A percentile compares a stretch with the other conserved stretches of the same genome.
Evolutionary conservation across 1,140 invertebrate species (phyloP).

Genomic region (Bombus sylvicola): DNA sequence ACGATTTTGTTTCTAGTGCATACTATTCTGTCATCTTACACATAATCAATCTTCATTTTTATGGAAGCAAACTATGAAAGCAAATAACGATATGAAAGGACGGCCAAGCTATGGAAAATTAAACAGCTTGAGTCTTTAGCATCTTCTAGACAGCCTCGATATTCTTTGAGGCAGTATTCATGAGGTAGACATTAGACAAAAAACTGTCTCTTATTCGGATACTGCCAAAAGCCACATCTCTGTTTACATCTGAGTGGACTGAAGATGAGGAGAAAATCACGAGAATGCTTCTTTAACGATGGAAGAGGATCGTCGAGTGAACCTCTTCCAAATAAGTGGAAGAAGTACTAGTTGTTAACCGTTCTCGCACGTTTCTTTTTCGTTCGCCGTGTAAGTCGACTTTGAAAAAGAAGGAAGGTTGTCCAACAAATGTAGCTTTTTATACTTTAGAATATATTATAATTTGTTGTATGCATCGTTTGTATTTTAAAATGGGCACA

Average conservation of each 20-base stretch:
- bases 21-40: no score
- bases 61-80: neutral
- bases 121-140: neutral
- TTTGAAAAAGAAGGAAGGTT: no score
- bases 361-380: neutral
- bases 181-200: neutral
- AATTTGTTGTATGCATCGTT: neutral
- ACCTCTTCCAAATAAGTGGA: neutral
- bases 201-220: neutral
- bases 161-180: neutral
- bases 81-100: neutral
- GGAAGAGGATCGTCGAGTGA: neutral
- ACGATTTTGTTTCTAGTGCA: no score
- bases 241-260: constrained; percentile 17
- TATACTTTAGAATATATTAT: neutral
- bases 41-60: neutral
- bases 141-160: neutral
- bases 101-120: neutral
- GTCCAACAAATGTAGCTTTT: neutral
- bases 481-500: neutral
- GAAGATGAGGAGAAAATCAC: neutral
- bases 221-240: constrained; percentile 11
- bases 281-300: constrained; percentile 19
- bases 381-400: neutral
- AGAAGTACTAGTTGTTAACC: constrained; percentile 1